Evolutionary conservation across 2,113 vertebrate genomes (phyloP).

Genomic region (Eubucco bourcierii): DNA sequence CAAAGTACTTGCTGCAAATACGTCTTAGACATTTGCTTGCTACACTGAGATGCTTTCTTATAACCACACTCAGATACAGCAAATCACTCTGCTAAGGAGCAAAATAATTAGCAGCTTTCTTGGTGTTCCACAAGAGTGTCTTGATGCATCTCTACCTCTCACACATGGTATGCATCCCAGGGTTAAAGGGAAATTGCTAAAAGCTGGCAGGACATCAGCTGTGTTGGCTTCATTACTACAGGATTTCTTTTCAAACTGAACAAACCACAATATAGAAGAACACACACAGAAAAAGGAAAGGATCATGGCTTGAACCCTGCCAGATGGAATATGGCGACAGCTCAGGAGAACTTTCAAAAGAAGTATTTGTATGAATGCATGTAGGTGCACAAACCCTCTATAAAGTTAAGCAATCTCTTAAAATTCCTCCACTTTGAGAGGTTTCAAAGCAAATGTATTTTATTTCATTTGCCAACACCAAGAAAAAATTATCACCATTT

Average conservation of each 20-base stretch:
- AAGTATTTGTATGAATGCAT: background rate
- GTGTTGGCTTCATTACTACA: background rate
- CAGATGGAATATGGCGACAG: constrained; percentile 34
- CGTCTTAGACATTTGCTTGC: background rate
- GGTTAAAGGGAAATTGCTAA: background rate
- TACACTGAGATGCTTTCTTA: background rate
- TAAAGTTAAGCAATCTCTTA: constrained; percentile 10
- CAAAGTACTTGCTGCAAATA: background rate
- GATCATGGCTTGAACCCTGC: background rate
- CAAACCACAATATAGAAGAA: background rate
- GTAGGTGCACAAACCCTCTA: background rate
- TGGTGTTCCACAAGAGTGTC: background rate
- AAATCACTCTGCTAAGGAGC: background rate
- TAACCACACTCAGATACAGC: background rate
- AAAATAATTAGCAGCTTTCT: background rate
- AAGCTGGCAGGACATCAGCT: background rate
- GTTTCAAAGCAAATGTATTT: background rate
- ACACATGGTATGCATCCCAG: background rate
- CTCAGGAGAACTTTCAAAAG: constrained; percentile 26
- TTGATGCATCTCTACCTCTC: background rate
- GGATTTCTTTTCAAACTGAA: background rate
- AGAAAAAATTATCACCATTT: background rate
- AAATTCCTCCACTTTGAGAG: constrained; percentile 11
- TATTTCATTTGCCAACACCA: background rate
- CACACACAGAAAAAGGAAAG: background rate